Conservation (phyloP, 2,113 vertebrate genomes). For the Varanus salvator region DNA sequence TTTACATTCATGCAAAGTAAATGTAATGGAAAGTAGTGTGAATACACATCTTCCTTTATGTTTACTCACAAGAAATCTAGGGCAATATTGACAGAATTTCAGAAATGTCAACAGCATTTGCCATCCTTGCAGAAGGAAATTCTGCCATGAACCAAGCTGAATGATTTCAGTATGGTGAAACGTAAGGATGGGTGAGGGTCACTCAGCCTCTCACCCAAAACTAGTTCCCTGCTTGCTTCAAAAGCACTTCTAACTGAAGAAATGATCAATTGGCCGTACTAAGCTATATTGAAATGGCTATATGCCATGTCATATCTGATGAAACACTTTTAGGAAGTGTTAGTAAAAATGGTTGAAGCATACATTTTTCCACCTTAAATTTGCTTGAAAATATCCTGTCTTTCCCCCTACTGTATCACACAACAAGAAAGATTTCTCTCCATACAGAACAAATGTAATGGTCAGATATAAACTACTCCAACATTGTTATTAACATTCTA, state of each 20-base stretch:
- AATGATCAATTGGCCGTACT: background rate
- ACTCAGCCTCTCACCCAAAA: too few species aligned
- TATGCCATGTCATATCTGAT: conserved; percentile 33
- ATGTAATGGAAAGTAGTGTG: background rate
- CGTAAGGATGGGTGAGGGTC: too few species aligned
- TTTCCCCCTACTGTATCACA: conserved; percentile 37
- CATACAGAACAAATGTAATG: conserved; percentile 38
- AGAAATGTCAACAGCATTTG: background rate
- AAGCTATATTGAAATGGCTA: background rate
- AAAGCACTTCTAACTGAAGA: background rate
- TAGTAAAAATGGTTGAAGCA: conserved; percentile 61
- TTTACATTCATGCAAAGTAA: conserved; percentile 35
- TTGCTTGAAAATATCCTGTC: conserved; percentile 49
- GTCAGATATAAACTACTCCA: conserved; percentile 46
- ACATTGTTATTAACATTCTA: background rate
- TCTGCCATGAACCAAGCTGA: background rate
- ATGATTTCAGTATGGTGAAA: too few species aligned
- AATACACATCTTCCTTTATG: background rate
- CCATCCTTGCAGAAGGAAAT: background rate
- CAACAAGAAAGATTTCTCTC: background rate
- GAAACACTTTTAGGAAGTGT: conserved; percentile 53
- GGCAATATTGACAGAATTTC: background rate
- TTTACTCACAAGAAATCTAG: background rate
- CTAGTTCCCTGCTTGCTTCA: too few species aligned
- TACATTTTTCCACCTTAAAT: conserved; percentile 50